phyloP scores from a whole-genome alignment of 2,888 invertebrate species.

The Cyrtodaria siliqua region DNA sequence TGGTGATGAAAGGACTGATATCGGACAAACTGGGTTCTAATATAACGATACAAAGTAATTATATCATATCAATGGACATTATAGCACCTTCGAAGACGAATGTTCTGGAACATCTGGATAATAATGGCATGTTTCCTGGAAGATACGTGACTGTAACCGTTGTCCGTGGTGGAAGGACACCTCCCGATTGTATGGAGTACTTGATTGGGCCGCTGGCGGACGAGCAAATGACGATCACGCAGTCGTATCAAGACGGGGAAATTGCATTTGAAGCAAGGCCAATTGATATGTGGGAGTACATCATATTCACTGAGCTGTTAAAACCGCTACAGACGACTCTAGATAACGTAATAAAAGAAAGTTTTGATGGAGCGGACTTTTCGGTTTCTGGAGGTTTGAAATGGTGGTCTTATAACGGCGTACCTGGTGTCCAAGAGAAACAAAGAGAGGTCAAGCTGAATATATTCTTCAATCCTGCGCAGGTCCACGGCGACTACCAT shows the following conservation, averaged over 20 bases:
- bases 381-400: slow-evolving; percentile 1
- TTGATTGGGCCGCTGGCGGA: slow-evolving; percentile 40
- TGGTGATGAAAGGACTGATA: slow-evolving; percentile 5
- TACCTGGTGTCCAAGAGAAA: slow-evolving; percentile 6
- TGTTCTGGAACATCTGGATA: slow-evolving; percentile 2
- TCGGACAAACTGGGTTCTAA: not conserved
- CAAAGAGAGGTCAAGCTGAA: slow-evolving; percentile 8
- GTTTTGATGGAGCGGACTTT: slow-evolving; percentile 46
- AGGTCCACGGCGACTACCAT: slow-evolving; percentile 27
- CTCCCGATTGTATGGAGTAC: slow-evolving; percentile 45
- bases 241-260: slow-evolving; percentile 1
- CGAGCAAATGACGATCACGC: not conserved
- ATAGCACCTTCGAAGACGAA: not conserved
- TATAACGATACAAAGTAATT: slow-evolving; percentile 5
- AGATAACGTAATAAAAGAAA: slow-evolving; percentile 32
- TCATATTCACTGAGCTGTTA: not conserved
- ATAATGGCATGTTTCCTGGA: slow-evolving; percentile 5
- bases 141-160: slow-evolving; percentile 22
- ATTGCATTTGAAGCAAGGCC: slow-evolving; percentile 26
- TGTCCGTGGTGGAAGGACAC: slow-evolving; percentile 19
- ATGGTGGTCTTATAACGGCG: slow-evolving; percentile 9
- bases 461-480: not conserved
- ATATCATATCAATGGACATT: slow-evolving; percentile 9
- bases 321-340: slow-evolving; percentile 14
- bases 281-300: slow-evolving; percentile 22